Evolutionary conservation across 2,888 invertebrate species (phyloP), one percentile per base, ranked within the genome.

Genomic region (Diploptera punctata): DNA sequence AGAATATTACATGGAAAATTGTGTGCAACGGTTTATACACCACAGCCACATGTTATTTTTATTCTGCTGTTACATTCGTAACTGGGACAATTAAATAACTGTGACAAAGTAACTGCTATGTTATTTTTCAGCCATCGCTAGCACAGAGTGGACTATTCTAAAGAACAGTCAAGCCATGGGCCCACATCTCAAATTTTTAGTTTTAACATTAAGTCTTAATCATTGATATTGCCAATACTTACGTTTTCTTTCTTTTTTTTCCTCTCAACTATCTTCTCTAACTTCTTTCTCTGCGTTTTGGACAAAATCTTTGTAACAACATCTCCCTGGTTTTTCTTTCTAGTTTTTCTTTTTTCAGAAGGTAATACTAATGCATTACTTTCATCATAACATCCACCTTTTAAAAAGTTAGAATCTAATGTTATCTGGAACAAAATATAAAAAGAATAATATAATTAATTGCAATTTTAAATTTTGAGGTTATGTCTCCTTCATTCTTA

Each of bases 241-340:
- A 97, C 97, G 81, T 93, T 92, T 80, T 91, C 89, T 80, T 97
- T 98, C 79, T 97, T 97, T 79, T 93, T 90, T 80, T 97, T 97
- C 76, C 90, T 90, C 62, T 96, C 93, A 0, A 97, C 89, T 80
- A 98, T 89, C 83, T 94, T 92, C 80, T 97, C 92, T 67, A 98
- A 83, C 74, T 89, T 87, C 81, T 97, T 97, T 70, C 94, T 86
- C 78, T 96, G 94, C 76, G 94, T 96, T 80, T 95, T 98, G 0
- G 95, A 93, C 7, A 98, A 83, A 76, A 94, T 88, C 79, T 88
- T 87, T 1, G 88, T 89, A 57, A 85, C 83, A 71, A 88, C 87
- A 75, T 84, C 84, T 60, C 83, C 82, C 44, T 88, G 86, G 7
- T 85, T 82, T 77, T 90, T 86, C 68, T 89, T 83, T 82, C 91